Percentiles rank a stretch among this genome's conserved stretches.
phyloP scores from a whole-genome alignment of 2,888 invertebrate genomes.

The Parnassius glacialis region DNA sequence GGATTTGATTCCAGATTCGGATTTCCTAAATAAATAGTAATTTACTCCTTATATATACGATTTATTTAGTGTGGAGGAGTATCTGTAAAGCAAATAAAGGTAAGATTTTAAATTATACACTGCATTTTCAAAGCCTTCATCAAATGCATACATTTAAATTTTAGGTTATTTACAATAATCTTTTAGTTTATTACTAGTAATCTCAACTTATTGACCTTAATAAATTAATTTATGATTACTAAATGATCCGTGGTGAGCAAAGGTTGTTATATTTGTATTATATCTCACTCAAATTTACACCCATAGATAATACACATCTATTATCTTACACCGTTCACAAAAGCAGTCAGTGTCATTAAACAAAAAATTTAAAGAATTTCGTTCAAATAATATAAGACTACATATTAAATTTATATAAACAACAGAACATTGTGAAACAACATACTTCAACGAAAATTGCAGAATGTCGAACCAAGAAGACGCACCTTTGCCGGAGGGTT shows the following conservation, averaged over 20 bases:
- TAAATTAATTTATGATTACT: background rate
- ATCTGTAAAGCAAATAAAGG: background rate
- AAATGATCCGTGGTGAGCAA: slow-evolving; percentile 10
- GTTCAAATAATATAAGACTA: background rate
- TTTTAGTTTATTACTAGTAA: background rate
- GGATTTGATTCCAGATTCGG: no score
- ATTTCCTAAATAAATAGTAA: no score
- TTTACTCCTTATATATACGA: no score
- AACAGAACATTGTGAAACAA: slow-evolving; percentile 20
- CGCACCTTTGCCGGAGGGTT: slow-evolving; percentile 89
- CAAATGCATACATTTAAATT: background rate
- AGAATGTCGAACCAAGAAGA: slow-evolving; percentile 73
- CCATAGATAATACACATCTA: no score
- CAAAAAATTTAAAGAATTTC: background rate
- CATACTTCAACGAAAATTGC: slow-evolving; percentile 45
- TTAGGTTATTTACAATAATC: slow-evolving; percentile 1
- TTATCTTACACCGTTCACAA: background rate
- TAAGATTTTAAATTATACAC: background rate
- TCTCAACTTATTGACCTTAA: background rate
- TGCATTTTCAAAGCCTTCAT: background rate
- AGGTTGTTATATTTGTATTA: background rate
- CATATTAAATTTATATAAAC: slow-evolving; percentile 1
- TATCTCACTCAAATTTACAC: background rate
- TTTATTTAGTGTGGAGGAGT: no score
- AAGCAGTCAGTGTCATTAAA: background rate